A percentile compares a stretch with the other conserved stretches of the same genome.
phyloP scores from a whole-genome alignment of 2,797 vertebrate genomes.

The Holocentrus rufus region DNA sequence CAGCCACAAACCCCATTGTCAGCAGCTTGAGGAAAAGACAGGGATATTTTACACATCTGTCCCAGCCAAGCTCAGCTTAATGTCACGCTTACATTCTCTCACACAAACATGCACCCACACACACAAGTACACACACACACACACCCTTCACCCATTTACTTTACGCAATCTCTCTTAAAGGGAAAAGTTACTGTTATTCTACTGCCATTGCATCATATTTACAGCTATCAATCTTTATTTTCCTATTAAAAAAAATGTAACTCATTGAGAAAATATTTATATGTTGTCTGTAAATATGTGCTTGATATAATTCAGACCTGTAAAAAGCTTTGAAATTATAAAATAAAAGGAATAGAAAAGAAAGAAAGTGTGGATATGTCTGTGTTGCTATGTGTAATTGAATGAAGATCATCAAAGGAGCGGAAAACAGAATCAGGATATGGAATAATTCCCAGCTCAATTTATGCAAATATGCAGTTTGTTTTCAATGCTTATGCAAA shows the following conservation, averaged over 20 bases:
- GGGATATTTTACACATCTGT: conserved; percentile 50
- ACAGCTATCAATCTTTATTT: conserved; percentile 39
- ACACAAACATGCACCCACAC: conserved; percentile 8
- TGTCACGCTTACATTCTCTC: conserved; percentile 20
- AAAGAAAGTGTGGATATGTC: conserved; percentile 44
- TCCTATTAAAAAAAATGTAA: conserved; percentile 7
- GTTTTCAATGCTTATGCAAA: conserved; percentile 48
- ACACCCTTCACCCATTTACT: not conserved
- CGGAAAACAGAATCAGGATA: conserved; percentile 24
- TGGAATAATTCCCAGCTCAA: conserved; percentile 53
- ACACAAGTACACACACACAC: not conserved
- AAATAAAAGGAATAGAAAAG: conserved; percentile 8
- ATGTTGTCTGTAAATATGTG: conserved; percentile 31
- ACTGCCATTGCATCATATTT: conserved; percentile 22
- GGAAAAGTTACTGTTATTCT: conserved; percentile 34
- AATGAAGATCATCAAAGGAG: conserved; percentile 60
- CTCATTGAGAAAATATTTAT: conserved; percentile 1
- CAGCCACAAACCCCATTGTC: conserved; percentile 62
- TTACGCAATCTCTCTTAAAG: conserved; percentile 38
- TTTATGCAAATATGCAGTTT: conserved; percentile 54
- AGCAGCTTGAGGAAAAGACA: conserved; percentile 44
- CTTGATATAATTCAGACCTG: conserved; percentile 49
- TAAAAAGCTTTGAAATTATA: conserved; percentile 54
- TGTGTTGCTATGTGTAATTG: conserved; percentile 48
- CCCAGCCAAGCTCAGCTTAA: conserved; percentile 23